phyloP scores from a whole-genome alignment of 1,140 invertebrate species.

The Drosophila micromelanica region DNA sequence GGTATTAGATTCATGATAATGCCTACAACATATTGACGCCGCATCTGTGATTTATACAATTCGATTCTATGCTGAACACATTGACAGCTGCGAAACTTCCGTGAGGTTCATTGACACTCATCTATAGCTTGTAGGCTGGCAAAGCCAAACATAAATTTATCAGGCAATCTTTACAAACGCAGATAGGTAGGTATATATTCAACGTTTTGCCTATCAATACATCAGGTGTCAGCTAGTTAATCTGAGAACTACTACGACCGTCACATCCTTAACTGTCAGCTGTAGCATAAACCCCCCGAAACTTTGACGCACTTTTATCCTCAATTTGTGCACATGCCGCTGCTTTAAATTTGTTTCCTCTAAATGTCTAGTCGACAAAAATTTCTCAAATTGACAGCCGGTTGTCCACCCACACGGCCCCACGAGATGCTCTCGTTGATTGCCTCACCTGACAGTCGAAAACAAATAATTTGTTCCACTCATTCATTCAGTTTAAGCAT shows the following conservation, averaged over 20 bases:
- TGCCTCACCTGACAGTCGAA: constrained; percentile 58
- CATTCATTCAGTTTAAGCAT: constrained; percentile 47
- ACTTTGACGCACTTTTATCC: constrained; percentile 38
- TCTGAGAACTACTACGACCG: background rate
- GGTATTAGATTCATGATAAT: constrained; percentile 72
- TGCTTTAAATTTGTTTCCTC: constrained; percentile 58
- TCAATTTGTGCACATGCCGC: constrained; percentile 10
- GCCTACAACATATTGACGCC: constrained; percentile 26
- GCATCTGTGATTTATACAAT: constrained; percentile 57
- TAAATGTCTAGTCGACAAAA: constrained; percentile 59
- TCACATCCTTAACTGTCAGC: constrained; percentile 24
- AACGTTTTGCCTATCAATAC: constrained; percentile 1
- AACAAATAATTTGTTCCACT: constrained; percentile 24
- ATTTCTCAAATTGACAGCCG: constrained; percentile 68
- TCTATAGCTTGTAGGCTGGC: constrained; percentile 36
- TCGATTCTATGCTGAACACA: constrained; percentile 57
- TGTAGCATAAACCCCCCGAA: background rate
- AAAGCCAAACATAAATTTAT: constrained; percentile 27
- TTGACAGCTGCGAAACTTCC: constrained; percentile 59
- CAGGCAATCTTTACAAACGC: constrained; percentile 9
- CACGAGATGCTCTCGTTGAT: constrained; percentile 18
- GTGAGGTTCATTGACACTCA: constrained; percentile 66
- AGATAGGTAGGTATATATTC: background rate
- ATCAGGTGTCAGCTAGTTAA: constrained; percentile 35
- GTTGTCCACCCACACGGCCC: constrained; percentile 62